Base-by-base conservation (phyloP, 1,140 invertebrate genomes). In the Dufourea novaeangliae region DNA sequence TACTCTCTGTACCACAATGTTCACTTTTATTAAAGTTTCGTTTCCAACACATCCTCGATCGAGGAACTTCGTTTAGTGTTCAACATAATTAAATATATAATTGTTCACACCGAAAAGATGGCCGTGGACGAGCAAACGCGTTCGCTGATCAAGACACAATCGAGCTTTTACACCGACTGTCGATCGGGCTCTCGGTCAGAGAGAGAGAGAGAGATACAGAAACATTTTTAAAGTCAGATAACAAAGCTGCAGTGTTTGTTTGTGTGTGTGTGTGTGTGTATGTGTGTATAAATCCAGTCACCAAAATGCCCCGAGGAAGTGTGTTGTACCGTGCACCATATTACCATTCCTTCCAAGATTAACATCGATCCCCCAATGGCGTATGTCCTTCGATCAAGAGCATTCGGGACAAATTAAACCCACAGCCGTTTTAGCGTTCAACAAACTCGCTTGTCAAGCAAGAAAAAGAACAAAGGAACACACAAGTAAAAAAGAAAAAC, bases 241-340 rank as follows among this genome's bases (percentile, higher is more conserved):
- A 70, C 17, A 79, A 84, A 84, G 82, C 82, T 80, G 77, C 63
- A 68, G 78, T 83, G 56, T 69, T 46, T n/a, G n/a, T n/a, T n/a
- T n/a, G n/a, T n/a, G n/a, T n/a, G n/a, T n/a, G n/a, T n/a, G n/a
- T n/a, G n/a, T n/a, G n/a, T n/a, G n/a, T n/a, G n/a, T n/a, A n/a
- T n/a, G n/a, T n/a, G n/a, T n/a, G n/a, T n/a, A 62, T 37, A 75
- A 68, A 79, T 27, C 82, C 67, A 84, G 59, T 77, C 64, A 84
- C 68, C 78, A 84, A 50, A 79, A 83, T 73, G 69, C 82, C 83
- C 72, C 64, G n/a, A 50, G 22, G 8, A 71, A 57, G 66, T 68
- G 64, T 73, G 39, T 81, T 77, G 75, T 73, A 68, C 69, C 83
- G 78, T 84, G 82, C 82, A 80, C 68, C 72, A 84, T 83, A 32